Conservation (phyloP, 2,888 invertebrate species). For the Tetanocera ferruginea region DNA sequence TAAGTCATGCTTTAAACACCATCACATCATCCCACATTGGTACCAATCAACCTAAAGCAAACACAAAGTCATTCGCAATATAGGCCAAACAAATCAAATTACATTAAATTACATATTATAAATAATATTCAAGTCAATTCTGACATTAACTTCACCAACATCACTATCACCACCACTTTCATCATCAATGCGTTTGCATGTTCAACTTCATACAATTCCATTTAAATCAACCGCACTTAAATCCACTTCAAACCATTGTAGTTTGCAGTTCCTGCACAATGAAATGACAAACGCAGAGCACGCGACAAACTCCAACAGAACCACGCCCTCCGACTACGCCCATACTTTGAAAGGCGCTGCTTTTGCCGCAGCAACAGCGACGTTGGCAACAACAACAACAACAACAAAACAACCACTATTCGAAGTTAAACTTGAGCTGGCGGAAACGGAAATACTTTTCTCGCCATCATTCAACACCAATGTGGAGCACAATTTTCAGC, state of each 20-base stretch:
- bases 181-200: background rate
- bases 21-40: no score
- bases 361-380: slow-evolving; percentile 34
- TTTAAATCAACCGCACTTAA: slow-evolving; percentile 55
- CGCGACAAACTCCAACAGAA: slow-evolving; percentile 21
- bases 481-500: slow-evolving; percentile 77
- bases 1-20: no score
- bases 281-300: slow-evolving; percentile 60
- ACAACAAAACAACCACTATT: slow-evolving; percentile 75
- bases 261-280: slow-evolving; percentile 64
- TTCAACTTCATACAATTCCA: slow-evolving; percentile 9
- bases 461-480: slow-evolving; percentile 80
- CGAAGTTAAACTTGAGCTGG: slow-evolving; percentile 81
- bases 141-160: background rate
- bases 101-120: background rate
- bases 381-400: slow-evolving; percentile 28
- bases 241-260: slow-evolving; percentile 51
- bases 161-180: background rate
- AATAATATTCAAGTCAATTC: background rate
- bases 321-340: background rate
- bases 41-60: no score
- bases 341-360: background rate
- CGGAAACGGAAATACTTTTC: slow-evolving; percentile 80
- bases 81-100: background rate
- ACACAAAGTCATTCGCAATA: no score